A percentile compares a stretch with the other conserved stretches of the same genome.
phyloP scores from a whole-genome alignment of 2,888 invertebrate species.

The Resseliella maxima region DNA sequence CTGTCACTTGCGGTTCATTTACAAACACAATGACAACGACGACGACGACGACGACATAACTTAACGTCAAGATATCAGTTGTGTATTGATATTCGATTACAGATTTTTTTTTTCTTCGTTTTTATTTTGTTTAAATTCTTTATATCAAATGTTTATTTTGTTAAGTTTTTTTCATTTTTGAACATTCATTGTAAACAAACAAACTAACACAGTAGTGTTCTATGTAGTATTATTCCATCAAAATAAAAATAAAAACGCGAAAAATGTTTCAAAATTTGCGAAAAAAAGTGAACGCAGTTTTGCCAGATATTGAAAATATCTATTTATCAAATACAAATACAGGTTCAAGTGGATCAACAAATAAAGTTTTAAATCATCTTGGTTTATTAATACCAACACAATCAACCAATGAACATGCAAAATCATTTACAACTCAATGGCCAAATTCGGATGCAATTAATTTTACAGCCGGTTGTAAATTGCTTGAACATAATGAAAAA shows the following conservation, averaged over 20 bases:
- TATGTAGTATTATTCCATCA: too few species aligned
- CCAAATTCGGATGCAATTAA: conserved; percentile 63
- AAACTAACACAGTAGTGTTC: too few species aligned
- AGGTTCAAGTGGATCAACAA: not conserved
- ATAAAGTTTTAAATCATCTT: conserved; percentile 11
- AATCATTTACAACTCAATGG: conserved; percentile 58
- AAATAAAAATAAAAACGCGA: not conserved
- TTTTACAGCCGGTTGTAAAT: conserved; percentile 73
- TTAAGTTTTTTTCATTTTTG: too few species aligned
- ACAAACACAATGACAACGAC: conserved; percentile 7
- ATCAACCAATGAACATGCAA: conserved; percentile 61
- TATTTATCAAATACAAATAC: not conserved
- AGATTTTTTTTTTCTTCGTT: not conserved
- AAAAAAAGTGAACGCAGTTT: conserved; percentile 68
- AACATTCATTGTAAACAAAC: too few species aligned
- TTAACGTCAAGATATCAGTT: not conserved
- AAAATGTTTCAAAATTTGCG: conserved; percentile 68
- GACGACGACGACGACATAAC: not conserved
- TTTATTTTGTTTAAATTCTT: not conserved
- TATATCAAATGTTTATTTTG: not conserved
- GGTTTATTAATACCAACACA: conserved; percentile 6
- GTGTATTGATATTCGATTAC: not conserved
- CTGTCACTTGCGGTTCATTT: conserved; percentile 38
- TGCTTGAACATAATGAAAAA: conserved; percentile 74
- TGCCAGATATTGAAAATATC: conserved; percentile 66